Evolutionary conservation across 2,113 vertebrate genomes (phyloP).

Genomic region (Laterallus jamaicensis): DNA sequence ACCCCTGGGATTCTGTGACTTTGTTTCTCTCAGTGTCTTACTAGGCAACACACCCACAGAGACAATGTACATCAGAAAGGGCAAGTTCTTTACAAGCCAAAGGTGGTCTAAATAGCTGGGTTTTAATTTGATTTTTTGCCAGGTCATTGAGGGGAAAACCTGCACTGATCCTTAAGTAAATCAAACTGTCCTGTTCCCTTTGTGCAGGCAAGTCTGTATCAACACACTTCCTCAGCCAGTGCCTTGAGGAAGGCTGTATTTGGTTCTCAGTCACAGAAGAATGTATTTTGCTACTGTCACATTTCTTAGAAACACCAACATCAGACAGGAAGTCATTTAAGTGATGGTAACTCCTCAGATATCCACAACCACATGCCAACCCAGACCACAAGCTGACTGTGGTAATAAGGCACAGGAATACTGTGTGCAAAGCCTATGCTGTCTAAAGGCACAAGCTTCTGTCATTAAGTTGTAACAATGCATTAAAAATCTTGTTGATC

Average conservation of each 20-base stretch:
- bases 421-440: neutral
- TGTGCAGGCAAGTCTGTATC: neutral
- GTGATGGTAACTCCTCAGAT: neutral
- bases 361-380: neutral
- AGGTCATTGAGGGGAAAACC: neutral
- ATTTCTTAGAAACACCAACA: neutral
- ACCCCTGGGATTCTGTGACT: too few species aligned
- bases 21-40: neutral
- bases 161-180: neutral
- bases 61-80: neutral
- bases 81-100: neutral
- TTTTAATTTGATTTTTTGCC: neutral
- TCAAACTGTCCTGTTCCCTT: neutral
- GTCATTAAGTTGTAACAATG: neutral
- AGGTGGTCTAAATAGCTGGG: neutral
- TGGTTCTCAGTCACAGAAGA: neutral
- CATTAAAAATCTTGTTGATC: neutral
- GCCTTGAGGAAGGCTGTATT: neutral
- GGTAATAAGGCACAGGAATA: neutral
- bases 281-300: neutral
- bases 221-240: neutral
- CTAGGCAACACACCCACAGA: neutral
- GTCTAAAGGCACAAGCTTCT: neutral
- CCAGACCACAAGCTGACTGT: neutral
- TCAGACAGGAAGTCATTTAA: neutral